Base-by-base conservation (phyloP, 2,797 vertebrate genomes). In the Melanotaenia parkinsoni region DNA sequence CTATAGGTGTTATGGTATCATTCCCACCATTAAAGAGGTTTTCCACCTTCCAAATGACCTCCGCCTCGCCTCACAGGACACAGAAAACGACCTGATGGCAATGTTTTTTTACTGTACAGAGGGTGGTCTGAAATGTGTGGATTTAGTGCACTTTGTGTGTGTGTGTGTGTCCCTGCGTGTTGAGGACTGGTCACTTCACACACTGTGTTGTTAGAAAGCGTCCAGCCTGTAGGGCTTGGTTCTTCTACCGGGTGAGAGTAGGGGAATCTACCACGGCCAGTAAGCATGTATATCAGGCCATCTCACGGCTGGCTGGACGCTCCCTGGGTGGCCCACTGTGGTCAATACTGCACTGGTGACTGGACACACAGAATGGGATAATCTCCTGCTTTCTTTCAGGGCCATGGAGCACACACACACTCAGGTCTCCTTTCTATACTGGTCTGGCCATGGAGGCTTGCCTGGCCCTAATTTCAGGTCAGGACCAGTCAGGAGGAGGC, bases 221-320 rank as follows among this genome's bases (percentile, higher is more conserved):
- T 81, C 80, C 84, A 87, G 83, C 86, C 82, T 83, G 87, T 74
- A 68, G 74, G 76, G 76, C 84, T 82, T 9, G 71, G 87, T 88
- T 43, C 89, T 90, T 91, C 82, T 91, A 88, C 92, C 79, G 5
- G 80, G 86, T 88, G 91, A 91, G 89, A 88, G 89, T 92, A 84
- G 85, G 90, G 92, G 93, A 94, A 94, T 95, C 92, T 91, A 86
- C 86, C 92, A 91, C 79, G 93, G 92, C 90, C 88, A 90, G 90
- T 94, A 91, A 95, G 93, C 94, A 93, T 94, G 93, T 94, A 93
- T 94, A 94, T 93, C 88, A 92, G 93, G 79, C 93, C 91, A 95
- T 95, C 94, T 94, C 94, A 95, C 89, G 93, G 93, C 93, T 95
- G 90, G 88, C 87, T 94, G 94, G 89, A 88, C 11, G 30, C 95